Evolutionary conservation across 2,113 vertebrate genomes (phyloP), one percentile per base, ranked within the genome.

Genomic region (Ciconia maguari): DNA sequence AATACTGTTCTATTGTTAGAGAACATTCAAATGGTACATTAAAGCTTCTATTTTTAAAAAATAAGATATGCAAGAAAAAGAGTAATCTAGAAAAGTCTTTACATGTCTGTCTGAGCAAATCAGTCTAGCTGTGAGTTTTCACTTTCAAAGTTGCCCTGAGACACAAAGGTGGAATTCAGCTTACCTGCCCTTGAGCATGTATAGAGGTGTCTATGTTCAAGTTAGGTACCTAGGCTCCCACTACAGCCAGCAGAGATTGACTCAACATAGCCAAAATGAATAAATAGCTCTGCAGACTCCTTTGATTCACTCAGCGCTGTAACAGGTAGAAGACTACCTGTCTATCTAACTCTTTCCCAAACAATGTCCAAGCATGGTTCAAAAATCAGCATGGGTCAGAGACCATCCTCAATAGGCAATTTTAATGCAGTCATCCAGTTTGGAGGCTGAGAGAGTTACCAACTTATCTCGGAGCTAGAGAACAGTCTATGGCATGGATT

Each of bases 201-300:
- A 32, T 21, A 61, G 66, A 51, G 42, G 12, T n/a, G 18, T 36
- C 32, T 44, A 1, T 36, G 57, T 27, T 29, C 30, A 18, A 34
- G 24, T 58, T 30, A 26, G 14, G 26, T 48, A 30, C 16, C 11
- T 19, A 22, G 19, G 51, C 18, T 94, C 12, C n/a, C 19, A 34
- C 46, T 54, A 34, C 11, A 83, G 46, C 9, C 41, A 42, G 11
- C 0, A 0, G 51, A 83, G 13, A 42, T 10, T 0, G 1, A 60
- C 25, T 27, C 52, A 66, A 26, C 10, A 7, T 6, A 29, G 7
- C 5, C 34, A 71, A 77, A 60, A 77, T 66, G 60, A 72, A 54
- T 20, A 89, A 72, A 54, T 20, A 89, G 16, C 30, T 61, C 30
- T 49, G 22, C 11, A 34, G n/a, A 68, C 4, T 36, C 27, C 13